Evolutionary conservation across 1,140 invertebrate species (phyloP).

Genomic region (Drosophila bifasciata): DNA sequence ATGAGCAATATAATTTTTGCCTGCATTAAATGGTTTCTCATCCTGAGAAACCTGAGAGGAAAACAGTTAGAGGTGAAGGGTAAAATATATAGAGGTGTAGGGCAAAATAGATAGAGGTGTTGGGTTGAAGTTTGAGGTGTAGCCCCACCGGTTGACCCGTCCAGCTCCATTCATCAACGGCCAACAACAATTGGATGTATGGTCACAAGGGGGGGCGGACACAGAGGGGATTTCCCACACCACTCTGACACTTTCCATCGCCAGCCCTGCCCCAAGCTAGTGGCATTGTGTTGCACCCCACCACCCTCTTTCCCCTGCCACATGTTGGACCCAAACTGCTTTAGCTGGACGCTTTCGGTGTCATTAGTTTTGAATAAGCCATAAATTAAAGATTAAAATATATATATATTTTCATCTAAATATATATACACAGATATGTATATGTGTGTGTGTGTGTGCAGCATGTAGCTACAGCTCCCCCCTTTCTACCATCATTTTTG

Average conservation of each 20-base stretch:
- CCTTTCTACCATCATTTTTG: conserved; percentile 19
- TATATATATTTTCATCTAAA: conserved; percentile 41
- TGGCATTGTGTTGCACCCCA: not conserved
- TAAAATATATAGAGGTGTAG: too few relatives aligned
- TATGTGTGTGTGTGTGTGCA: conserved; percentile 31
- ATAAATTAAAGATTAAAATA: conserved; percentile 81
- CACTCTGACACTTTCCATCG: not conserved
- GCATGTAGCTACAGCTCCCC: not conserved
- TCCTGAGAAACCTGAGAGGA: too few relatives aligned
- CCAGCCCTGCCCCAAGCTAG: too few relatives aligned
- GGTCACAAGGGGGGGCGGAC: not conserved
- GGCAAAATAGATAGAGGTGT: too few relatives aligned
- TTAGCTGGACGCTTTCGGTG: conserved; percentile 67
- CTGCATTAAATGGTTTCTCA: too few relatives aligned
- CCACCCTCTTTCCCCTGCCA: not conserved
- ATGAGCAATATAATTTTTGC: too few relatives aligned
- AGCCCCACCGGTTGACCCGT: conserved; percentile 28
- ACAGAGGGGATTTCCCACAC: too few relatives aligned
- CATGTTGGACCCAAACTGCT: conserved; percentile 16
- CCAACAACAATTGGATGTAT: not conserved
- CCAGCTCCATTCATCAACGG: conserved; percentile 28
- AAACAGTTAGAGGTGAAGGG: too few relatives aligned
- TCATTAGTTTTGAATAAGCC: conserved; percentile 81
- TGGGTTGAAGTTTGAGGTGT: too few relatives aligned
- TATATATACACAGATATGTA: conserved; percentile 4